These are phyloP conservation scores for Lepidothrix coronata DNA, from an alignment of 2,113 vertebrate species.

Conservation along the genomic window DNA sequence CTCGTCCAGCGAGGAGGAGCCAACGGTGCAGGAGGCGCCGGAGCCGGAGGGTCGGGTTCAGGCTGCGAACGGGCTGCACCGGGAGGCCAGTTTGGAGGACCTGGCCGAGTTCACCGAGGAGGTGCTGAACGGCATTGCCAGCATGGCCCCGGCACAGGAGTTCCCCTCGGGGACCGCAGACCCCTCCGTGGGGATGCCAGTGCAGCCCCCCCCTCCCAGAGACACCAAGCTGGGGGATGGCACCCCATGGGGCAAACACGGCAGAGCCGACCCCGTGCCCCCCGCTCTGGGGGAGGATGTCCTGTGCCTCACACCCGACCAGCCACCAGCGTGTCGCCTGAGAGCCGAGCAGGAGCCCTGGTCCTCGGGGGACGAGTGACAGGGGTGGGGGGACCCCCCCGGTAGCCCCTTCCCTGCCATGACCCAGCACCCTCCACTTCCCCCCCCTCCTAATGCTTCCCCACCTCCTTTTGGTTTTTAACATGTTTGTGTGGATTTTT, in stretches of 20 bases:
- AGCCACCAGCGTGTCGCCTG: background rate
- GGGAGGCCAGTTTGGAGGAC: background rate
- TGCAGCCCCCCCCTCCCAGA: rapidly evolving
- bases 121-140: background rate
- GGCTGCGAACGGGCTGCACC: background rate
- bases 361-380: background rate
- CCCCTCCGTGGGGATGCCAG: rapidly evolving
- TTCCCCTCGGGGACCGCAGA: rapidly evolving
- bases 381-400: rapidly evolving
- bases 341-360: background rate
- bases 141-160: rapidly evolving
- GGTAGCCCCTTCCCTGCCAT: background rate
- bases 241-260: background rate
- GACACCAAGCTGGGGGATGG: background rate
- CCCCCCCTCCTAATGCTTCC: background rate
- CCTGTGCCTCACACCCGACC: background rate
- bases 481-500: background rate
- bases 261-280: rapidly evolving
- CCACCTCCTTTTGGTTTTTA: background rate
- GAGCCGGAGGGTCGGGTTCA: rapidly evolving
- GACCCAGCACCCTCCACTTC: background rate
- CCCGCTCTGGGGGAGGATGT: background rate
- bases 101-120: background rate
- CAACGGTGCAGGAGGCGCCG: background rate
- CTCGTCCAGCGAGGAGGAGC: background rate